Evolutionary conservation across 2,113 vertebrate genomes (phyloP), one percentile per base, ranked within the genome.

Genomic region (Notarius lentiginosus): DNA sequence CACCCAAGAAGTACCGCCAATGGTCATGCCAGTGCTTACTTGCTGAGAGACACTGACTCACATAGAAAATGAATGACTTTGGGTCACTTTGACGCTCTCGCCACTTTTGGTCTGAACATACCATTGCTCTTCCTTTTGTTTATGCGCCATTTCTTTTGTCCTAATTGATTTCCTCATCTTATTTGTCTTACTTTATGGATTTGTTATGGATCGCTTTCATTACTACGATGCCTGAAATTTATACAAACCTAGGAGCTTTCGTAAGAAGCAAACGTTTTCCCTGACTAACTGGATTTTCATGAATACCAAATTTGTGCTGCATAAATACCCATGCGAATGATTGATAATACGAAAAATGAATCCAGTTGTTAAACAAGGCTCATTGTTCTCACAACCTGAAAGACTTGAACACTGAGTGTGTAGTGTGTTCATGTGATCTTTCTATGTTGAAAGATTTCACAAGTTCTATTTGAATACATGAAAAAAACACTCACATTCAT

Each of bases 321-420:
- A 20, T 6, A 73, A 20, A 41, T 34, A 49, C 4, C 34, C 7
- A 17, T 9, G 68, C 20, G 2, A 51, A 24, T 75, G 72, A 12
- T 51, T 49, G n/a, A n/a, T 11, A 77, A 15, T 7, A 77, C 53
- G 27, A 77, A 77, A 60, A 34, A 60, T 34, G 18, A 61, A 61
- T 61, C 79, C 56, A 47, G 79, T 81, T 24, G 79, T 61, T 81
- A 61, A 81, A 81, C 47, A 27, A 58, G 79, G 30, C 56, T 81
- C 58, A 61, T 81, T 81, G 79, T 81, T 81, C 56, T 81, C 34
- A 24, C 18, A 11, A 12, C 8, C 20, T 11, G 12, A 34, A 60
- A 30, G n/a, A 79, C 53, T 79, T 11, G 27, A 34, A 20, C 77
- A 30, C n/a, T 10, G 14, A 55, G 51, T 77, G 53, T 60, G 79